Conservation (phyloP, 2,797 vertebrate species). For the Sphaeramia orbicularis region DNA sequence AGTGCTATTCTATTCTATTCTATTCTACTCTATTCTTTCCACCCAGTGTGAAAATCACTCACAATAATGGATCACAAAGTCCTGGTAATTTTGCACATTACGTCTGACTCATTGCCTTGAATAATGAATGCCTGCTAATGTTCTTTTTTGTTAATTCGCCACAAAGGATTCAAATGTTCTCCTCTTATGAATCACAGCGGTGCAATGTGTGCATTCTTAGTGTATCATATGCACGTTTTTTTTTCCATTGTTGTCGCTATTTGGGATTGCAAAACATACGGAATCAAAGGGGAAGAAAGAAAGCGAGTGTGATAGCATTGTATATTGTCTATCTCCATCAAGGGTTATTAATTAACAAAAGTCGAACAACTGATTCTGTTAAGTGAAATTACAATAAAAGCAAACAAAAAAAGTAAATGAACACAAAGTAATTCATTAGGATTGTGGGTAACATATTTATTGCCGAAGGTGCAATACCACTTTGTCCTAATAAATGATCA, state of each 20-base stretch:
- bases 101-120: slow-evolving; percentile 70
- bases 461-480: too few relatives aligned
- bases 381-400: too few relatives aligned
- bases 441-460: too few relatives aligned
- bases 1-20: slow-evolving; percentile 24
- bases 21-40: slow-evolving; percentile 43
- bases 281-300: slow-evolving; percentile 1
- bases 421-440: too few relatives aligned
- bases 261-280: not conserved
- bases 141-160: slow-evolving; percentile 69
- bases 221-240: slow-evolving; percentile 21
- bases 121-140: slow-evolving; percentile 73
- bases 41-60: slow-evolving; percentile 57
- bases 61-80: slow-evolving; percentile 68
- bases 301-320: slow-evolving; percentile 26
- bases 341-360: not conserved
- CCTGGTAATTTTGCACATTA: slow-evolving; percentile 71
- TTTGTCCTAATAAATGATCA: too few relatives aligned
- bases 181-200: slow-evolving; percentile 54
- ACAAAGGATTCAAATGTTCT: slow-evolving; percentile 59
- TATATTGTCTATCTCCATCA: slow-evolving; percentile 25
- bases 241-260: not conserved
- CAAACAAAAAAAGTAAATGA: too few relatives aligned
- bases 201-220: slow-evolving; percentile 29
- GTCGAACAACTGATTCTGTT: too few relatives aligned